A percentile compares a stretch with the other conserved stretches of the same genome.
These are phyloP conservation scores for Drosophila meridiana DNA, from an alignment of 2,888 invertebrate species.

Conservation along the genomic window DNA sequence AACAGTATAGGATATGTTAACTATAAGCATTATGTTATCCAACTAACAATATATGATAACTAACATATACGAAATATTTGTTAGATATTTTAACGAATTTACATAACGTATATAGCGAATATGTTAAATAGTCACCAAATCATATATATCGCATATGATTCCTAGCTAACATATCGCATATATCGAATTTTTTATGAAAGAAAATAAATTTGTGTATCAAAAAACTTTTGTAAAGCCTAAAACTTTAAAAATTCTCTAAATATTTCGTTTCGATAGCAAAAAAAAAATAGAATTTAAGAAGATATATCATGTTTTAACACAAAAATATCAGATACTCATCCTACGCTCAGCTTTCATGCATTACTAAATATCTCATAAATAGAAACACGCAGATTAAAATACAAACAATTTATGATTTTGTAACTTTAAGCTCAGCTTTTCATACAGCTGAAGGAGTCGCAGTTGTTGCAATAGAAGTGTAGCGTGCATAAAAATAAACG, in stretches of 20 bases:
- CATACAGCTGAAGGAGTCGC: not conserved
- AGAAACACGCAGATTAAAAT: not conserved
- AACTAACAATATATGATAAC: too few relatives aligned
- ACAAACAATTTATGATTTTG: not conserved
- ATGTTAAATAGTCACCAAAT: too few relatives aligned
- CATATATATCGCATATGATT: not conserved
- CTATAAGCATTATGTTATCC: too few relatives aligned
- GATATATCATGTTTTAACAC: too few relatives aligned
- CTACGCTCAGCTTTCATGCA: not conserved
- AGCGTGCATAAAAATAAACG: constrained; percentile 55
- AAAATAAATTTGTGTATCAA: not conserved
- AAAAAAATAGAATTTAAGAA: too few relatives aligned
- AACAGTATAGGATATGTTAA: too few relatives aligned
- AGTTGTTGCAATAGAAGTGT: constrained; percentile 9
- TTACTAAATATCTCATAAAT: not conserved
- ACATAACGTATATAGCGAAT: too few relatives aligned
- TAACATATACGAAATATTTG: too few relatives aligned
- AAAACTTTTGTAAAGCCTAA: not conserved
- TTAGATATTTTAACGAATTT: too few relatives aligned
- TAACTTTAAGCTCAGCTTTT: not conserved
- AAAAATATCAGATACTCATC: not conserved
- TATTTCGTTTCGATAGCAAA: not conserved
- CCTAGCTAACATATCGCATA: not conserved
- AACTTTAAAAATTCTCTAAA: not conserved
- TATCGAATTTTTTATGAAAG: not conserved